Base-by-base conservation (phyloP, 2,113 vertebrate species). In the Grammomys dolichurus region DNA sequence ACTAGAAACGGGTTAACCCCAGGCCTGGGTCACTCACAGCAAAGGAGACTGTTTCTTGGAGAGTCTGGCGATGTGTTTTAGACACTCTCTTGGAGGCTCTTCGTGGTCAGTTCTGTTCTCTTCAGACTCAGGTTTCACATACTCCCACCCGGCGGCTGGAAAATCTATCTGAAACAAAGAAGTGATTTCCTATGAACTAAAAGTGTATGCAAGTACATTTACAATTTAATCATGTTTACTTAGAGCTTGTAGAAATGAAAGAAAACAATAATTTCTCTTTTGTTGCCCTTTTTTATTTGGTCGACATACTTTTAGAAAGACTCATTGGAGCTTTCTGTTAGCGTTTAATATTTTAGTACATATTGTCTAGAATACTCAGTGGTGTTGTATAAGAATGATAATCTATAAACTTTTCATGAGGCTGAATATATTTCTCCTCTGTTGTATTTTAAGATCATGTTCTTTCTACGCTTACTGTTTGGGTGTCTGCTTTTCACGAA, bases 91-190 rank as follows among this genome's bases (percentile, higher is more conserved):
- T 0, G 94, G 19, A 85, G 97, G 97, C 72, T 96, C 95, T 82
- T 95, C 90, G 31, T 90, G 28, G 67, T 93, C 60, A 48, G 1
- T 73, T 91, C 43, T 89, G 56, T 56, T 93, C 28, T 98, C 96
- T 95, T 97, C 97, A 85, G 94, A 88, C 78, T 96, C 95, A n/a
- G 96, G 96, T 91, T 97, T 97, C 82, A 96, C 54, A 73, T 96
- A 98, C 36, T 96, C 91, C 96, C 97, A 96, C 24, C 84, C 73
- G 31, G 81, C 48, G 80, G 96, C 95, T 91, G 98, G 98, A 94
- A 98, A 99, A 95, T 98, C 92, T 9, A 98, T 75, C 98, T 99
- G 96, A 19, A 95, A 94, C 43, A 92, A 94, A 96, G n/a, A 70
- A 76, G 95, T 63, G 48, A 84, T 93, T 94, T 77, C 8, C 7